Conservation (phyloP, 2,113 vertebrate genomes). For the Corvus hawaiiensis region DNA sequence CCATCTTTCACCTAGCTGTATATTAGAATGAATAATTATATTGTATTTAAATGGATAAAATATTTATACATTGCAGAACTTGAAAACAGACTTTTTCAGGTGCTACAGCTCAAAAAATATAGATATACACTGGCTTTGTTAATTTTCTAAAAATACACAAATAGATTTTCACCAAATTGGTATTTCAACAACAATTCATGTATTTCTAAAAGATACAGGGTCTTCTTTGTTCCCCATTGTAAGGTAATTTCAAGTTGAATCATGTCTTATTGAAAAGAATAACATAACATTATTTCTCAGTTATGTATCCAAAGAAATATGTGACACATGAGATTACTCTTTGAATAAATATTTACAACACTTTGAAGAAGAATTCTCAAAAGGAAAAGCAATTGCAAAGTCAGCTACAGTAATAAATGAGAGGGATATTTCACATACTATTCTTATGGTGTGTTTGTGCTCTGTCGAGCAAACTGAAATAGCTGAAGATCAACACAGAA, state of each 20-base stretch:
- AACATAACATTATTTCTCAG: not conserved
- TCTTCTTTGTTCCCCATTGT: fast-evolving
- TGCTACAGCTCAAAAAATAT: not conserved
- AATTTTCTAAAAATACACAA: not conserved
- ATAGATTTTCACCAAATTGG: not conserved
- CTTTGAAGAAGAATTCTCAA: not conserved
- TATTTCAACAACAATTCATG: not conserved
- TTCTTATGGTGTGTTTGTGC: not conserved
- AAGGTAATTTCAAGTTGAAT: not conserved
- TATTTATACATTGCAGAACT: not conserved
- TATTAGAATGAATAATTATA: not conserved
- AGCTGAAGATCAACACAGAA: not conserved
- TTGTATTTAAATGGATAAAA: not conserved
- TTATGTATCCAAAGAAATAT: not conserved
- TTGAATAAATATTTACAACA: not conserved
- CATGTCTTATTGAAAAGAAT: not conserved
- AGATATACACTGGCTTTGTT: not conserved
- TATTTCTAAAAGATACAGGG: not conserved
- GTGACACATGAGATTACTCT: not conserved
- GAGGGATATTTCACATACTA: not conserved
- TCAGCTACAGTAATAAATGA: not conserved
- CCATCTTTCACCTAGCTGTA: not conserved
- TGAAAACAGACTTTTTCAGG: not conserved
- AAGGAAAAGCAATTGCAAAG: not conserved
- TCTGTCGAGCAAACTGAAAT: not conserved